phyloP scores from a whole-genome alignment of 2,797 vertebrate genomes.

The Neoniphon sammara region DNA sequence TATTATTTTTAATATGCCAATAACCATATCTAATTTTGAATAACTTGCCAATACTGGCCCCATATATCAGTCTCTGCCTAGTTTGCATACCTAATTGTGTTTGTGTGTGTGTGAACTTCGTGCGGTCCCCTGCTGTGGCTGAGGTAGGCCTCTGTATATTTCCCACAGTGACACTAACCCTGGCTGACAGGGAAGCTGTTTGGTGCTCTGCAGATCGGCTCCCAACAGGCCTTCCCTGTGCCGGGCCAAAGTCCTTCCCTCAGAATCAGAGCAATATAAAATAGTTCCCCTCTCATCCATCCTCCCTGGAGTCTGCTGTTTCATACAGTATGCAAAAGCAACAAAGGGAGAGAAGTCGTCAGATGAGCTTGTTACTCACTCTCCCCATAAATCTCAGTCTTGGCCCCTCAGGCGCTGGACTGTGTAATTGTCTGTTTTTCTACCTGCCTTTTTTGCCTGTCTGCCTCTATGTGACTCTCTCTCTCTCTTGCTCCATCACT shows the following conservation, averaged over 20 bases:
- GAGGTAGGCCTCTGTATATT: neutral
- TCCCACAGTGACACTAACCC: conserved; percentile 16
- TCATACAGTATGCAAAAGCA: neutral
- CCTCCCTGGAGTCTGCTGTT: neutral
- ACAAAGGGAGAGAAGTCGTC: too few relatives aligned
- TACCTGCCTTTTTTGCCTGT: neutral
- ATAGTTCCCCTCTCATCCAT: neutral
- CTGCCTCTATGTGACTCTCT: neutral
- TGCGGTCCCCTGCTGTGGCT: neutral
- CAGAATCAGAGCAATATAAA: conserved; percentile 10
- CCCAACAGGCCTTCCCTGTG: conserved; percentile 3
- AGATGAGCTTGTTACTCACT: too few relatives aligned
- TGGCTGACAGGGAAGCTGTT: conserved; percentile 25
- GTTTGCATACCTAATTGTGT: neutral
- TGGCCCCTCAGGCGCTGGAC: neutral
- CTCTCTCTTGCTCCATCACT: conserved; percentile 5
- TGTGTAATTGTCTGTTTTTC: neutral
- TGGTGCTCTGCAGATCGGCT: conserved; percentile 24
- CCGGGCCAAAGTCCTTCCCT: conserved; percentile 2
- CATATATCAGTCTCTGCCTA: too few relatives aligned
- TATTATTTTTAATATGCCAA: too few relatives aligned
- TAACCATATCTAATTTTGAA: too few relatives aligned
- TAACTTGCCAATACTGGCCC: too few relatives aligned
- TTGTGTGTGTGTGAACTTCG: neutral
- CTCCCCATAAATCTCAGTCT: neutral